These are phyloP conservation scores for Streptopelia turtur DNA, from an alignment of 2,797 vertebrate genomes.

Conservation along the genomic window DNA sequence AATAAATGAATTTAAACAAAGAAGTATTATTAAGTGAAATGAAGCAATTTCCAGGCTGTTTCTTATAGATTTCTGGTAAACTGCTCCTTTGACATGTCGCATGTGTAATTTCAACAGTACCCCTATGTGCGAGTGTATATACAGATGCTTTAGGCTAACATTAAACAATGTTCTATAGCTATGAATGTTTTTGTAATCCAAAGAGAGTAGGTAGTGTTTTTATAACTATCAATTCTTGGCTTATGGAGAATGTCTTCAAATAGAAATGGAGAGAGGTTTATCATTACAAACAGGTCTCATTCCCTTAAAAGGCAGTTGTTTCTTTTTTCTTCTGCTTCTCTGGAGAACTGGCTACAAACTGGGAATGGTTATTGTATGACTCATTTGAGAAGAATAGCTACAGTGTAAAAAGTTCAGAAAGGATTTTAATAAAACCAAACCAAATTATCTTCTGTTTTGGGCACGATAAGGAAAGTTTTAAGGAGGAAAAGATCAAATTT, in stretches of 20 bases:
- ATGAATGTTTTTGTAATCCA: conserved; percentile 33
- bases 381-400: conserved; percentile 75
- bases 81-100: neutral
- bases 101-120: neutral
- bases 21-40: neutral
- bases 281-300: conserved; percentile 82
- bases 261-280: conserved; percentile 76
- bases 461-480: neutral
- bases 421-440: conserved; percentile 64
- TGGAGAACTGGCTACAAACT: conserved; percentile 86
- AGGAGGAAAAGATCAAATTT: conserved; percentile 7
- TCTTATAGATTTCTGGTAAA: conserved; percentile 24
- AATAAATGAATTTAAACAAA: neutral
- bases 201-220: conserved; percentile 59
- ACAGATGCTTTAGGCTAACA: conserved; percentile 42
- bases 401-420: conserved; percentile 69
- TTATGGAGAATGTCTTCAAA: conserved; percentile 74
- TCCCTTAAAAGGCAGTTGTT: conserved; percentile 92
- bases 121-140: neutral
- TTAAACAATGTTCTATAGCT: conserved; percentile 59
- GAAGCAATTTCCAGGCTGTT: neutral
- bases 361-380: conserved; percentile 86
- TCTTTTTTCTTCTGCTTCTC: conserved; percentile 85
- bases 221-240: conserved; percentile 56
- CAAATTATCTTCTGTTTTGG: conserved; percentile 28